Conservation (phyloP, 2,797 vertebrate species). For the Geotrypetes seraphini region DNA sequence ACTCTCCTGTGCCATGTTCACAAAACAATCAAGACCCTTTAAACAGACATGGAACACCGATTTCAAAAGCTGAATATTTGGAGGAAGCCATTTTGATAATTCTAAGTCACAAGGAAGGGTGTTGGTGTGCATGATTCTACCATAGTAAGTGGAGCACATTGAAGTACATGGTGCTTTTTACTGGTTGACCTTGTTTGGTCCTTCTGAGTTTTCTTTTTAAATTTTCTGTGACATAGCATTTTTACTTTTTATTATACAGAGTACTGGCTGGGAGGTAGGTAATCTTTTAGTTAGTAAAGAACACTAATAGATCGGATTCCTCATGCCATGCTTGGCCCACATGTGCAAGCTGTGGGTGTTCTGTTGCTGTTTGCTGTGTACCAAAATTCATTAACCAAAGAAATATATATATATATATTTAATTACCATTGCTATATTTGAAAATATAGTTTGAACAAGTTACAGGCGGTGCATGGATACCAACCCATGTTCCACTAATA, state of each 20-base stretch:
- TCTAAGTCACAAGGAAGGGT: too few species aligned
- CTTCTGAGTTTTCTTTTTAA: conserved; percentile 29
- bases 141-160: too few species aligned
- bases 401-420: conserved; percentile 52
- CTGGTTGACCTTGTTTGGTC: conserved; percentile 40
- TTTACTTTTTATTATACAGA: conserved; percentile 95
- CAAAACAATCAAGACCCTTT: too few species aligned
- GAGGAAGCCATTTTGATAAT: too few species aligned
- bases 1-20: too few species aligned
- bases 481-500: conserved; percentile 74
- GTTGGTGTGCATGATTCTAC: too few species aligned
- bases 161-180: too few species aligned
- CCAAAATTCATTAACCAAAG: conserved; percentile 88
- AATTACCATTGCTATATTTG: conserved; percentile 46
- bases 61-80: too few species aligned
- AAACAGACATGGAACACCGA: too few species aligned
- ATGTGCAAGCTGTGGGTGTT: conserved; percentile 76
- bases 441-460: conserved; percentile 38
- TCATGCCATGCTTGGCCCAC: conserved; percentile 81
- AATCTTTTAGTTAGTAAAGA: conserved; percentile 72
- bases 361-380: conserved; percentile 77
- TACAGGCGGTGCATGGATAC: conserved; percentile 87
- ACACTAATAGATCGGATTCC: conserved; percentile 64
- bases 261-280: conserved; percentile 99
- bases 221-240: conserved; percentile 66